Base-by-base conservation (phyloP, 1,140 invertebrate species). In the Bombyx mandarina region DNA sequence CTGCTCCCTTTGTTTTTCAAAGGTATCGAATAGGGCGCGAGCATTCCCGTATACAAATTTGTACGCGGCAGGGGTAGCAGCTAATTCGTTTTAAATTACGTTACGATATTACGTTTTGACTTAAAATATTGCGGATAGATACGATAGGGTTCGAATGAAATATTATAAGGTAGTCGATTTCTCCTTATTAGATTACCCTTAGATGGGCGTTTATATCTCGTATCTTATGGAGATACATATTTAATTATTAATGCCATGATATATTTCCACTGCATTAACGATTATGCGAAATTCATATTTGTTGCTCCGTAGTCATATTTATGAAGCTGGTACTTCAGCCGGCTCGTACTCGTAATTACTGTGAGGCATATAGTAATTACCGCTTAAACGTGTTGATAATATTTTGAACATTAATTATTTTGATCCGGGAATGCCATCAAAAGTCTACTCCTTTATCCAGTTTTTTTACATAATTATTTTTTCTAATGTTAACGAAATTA, bases 21-120 rank as follows among this genome's bases (percentile, higher is more conserved):
- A 79, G 69, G 54, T 69, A 62, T 57, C 53, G 65, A 69, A 76
- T 74, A 66, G 77, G 82, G 82, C 75, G 78, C 69, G 75, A 79
- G 76, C 69, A 68, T 71, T 61, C 61, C 63, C 66, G 71, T 82
- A 85, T 85, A 82, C 80, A 86, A 86, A 86, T 86, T 73, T 62
- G 63, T 65, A 74, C 74, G 62, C 68, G 52, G 73, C 73, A 73
- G 81, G 79, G 81, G 79, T 62, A 75, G 26, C 26, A 69, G 71
- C 80, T 85, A 86, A 86, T 85, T 86, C 73, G 80, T 83, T 85
- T 86, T 79, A 86, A 85, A 86, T 86, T 86, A 82, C 80, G 74
- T 83, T 83, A 85, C 77, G 80, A 83, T 85, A 86, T 85, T 86
- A 69, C 75, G 69, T 76, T 76, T 58, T 54, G 75, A 71, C 66